These are phyloP conservation scores for Conus canariensis DNA, from an alignment of 2,888 invertebrate genomes.

Conservation along the genomic window DNA sequence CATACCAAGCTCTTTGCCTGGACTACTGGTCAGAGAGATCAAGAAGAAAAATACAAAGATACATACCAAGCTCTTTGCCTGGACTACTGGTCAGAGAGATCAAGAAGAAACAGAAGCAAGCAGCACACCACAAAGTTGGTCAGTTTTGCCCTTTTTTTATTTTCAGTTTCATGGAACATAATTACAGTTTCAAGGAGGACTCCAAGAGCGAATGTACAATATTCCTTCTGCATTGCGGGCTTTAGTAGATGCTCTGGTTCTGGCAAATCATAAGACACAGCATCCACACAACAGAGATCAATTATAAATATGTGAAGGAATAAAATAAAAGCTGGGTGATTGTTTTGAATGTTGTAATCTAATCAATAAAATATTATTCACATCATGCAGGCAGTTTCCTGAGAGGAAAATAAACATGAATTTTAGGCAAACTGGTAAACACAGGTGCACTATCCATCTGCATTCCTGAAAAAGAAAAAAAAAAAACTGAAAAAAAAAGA, in stretches of 20 bases:
- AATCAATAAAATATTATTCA: background rate
- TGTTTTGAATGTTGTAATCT: background rate
- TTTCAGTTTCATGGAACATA: constrained; percentile 23
- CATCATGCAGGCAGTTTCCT: background rate
- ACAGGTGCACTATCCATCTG: no score
- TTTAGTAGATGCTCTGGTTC: background rate
- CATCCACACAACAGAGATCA: constrained; percentile 19
- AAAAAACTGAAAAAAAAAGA: background rate
- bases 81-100: background rate
- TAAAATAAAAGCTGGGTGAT: background rate
- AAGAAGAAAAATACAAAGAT: background rate
- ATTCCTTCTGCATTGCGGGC: background rate
- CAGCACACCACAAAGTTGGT: background rate
- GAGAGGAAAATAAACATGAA: constrained; percentile 7
- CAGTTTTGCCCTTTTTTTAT: constrained; percentile 18
- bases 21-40: background rate
- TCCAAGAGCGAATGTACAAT: background rate
- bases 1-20: no score
- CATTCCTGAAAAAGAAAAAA: no score
- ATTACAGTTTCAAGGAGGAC: constrained; percentile 7
- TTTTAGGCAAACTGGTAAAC: background rate
- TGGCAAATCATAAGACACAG: background rate
- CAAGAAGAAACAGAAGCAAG: background rate
- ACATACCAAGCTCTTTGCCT: no score
- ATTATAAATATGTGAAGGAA: background rate